These are phyloP conservation scores for Limenitis arthemis DNA, from an alignment of 2,888 invertebrate species.

Conservation along the genomic window DNA sequence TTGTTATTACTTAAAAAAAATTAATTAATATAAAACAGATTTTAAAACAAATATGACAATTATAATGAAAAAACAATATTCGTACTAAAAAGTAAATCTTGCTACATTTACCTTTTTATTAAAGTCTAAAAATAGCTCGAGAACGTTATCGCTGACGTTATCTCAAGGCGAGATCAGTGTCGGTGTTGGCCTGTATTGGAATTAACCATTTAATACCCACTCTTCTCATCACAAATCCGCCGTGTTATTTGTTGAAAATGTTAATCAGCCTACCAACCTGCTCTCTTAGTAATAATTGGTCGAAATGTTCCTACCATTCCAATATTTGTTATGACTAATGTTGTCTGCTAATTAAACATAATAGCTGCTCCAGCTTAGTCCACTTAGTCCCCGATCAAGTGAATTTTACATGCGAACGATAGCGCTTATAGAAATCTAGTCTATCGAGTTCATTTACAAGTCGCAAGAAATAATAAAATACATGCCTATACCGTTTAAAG, in stretches of 20 bases:
- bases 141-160: slow-evolving; percentile 64
- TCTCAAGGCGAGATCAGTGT: slow-evolving; percentile 61
- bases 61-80: slow-evolving; percentile 20
- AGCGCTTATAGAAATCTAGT: slow-evolving; percentile 16
- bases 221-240: slow-evolving; percentile 9
- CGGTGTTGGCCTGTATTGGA: slow-evolving; percentile 27
- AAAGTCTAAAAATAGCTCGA: slow-evolving; percentile 58
- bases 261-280: background rate
- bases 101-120: slow-evolving; percentile 59
- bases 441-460: slow-evolving; percentile 15
- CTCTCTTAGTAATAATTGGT: background rate
- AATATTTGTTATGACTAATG: no score
- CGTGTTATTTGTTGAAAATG: background rate
- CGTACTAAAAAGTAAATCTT: slow-evolving; percentile 36
- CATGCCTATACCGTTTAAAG: background rate
- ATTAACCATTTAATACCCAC: slow-evolving; percentile 18
- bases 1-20: no score
- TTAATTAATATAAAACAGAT: background rate
- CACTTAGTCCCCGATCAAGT: background rate
- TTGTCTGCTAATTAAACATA: no score
- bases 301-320: no score
- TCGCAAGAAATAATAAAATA: slow-evolving; percentile 1
- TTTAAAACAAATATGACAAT: background rate
- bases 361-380: background rate
- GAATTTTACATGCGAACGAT: slow-evolving; percentile 4